phyloP scores from a whole-genome alignment of 2,113 vertebrate genomes.

The Melanerpes aurifrons region DNA sequence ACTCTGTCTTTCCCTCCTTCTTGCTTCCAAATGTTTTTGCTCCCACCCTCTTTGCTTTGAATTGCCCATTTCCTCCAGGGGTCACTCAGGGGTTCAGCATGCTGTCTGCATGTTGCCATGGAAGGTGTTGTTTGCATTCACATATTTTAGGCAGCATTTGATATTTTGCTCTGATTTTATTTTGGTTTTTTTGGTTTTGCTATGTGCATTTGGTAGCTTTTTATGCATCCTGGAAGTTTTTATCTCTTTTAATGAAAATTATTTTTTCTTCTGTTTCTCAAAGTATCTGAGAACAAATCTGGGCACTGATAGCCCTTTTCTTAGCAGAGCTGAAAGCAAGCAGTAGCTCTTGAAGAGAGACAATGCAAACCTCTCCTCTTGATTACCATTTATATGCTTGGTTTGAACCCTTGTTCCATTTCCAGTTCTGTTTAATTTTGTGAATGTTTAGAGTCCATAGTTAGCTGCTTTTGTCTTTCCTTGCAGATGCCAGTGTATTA shows the following conservation, averaged over 20 bases:
- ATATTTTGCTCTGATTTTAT: background rate
- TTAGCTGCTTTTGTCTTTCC: slow-evolving; percentile 19
- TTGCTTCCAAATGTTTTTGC: background rate
- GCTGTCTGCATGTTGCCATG: accelerated
- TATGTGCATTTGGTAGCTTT: background rate
- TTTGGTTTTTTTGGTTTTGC: background rate
- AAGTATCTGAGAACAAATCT: background rate
- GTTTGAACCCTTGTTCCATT: background rate
- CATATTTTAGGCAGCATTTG: background rate
- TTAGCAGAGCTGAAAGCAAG: background rate
- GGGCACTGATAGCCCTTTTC: background rate
- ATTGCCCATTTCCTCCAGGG: background rate
- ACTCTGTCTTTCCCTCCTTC: background rate
- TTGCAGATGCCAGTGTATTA: slow-evolving; percentile 89
- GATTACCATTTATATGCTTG: background rate
- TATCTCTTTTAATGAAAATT: background rate
- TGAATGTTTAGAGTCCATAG: background rate
- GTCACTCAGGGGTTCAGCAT: background rate
- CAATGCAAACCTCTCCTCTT: background rate
- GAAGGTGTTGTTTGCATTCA: background rate
- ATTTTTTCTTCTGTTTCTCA: background rate
- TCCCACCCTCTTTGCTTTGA: background rate
- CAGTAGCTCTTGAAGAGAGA: background rate
- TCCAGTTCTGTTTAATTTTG: background rate
- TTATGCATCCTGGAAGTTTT: background rate